Base-by-base conservation (phyloP, 2,797 vertebrate species). In the Parotocinclus haroldoi region DNA sequence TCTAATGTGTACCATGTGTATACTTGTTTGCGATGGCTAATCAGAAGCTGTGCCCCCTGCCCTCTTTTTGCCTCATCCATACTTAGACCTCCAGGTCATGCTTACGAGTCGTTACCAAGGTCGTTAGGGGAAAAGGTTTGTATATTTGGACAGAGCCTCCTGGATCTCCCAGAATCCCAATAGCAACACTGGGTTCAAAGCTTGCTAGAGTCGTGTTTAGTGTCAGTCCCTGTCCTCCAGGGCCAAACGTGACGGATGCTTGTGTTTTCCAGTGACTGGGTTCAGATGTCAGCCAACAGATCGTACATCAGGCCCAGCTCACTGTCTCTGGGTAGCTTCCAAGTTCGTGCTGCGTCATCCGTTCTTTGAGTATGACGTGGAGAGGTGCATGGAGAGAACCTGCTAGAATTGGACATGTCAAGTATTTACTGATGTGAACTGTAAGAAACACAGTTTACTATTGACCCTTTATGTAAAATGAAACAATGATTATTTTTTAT, bases 111-210 rank as follows among this genome's bases (percentile, higher is more conserved):
- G 78, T 85, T 82, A 80, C 84, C 78, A 78, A 72, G 79, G 75
- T 82, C 79, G 80, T 87, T 85, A 85, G 85, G 81, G 79, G 53
- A 78, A 84, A 81, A 83, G 81, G 76, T 83, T 84, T 89, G 89
- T 90, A 77, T 89, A 88, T 90, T 90, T 89, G 71, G 62, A 78
- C 81, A 85, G 79, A 84, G 82, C 79, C 84, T 86, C 66, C 58
- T 27, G 49, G 51, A 72, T 49, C 62, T 40, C 51, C 75, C 78
- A 9, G 80, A 83, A 84, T 84, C 78, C 74, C 79, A 46, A 58
- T 37, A 59, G 77, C 72, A 59, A 68, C 12, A 66, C 68, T 75
- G 73, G 62, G 75, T 57, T 44, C 48, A 45, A 75, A 77, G 79
- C 75, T 74, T 62, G 55, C 62, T 54, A 2, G 76, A 52, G 71